Percentiles rank a stretch among this genome's conserved stretches.
phyloP scores from a whole-genome alignment of 2,113 vertebrate species.

The Tiliqua scincoides region DNA sequence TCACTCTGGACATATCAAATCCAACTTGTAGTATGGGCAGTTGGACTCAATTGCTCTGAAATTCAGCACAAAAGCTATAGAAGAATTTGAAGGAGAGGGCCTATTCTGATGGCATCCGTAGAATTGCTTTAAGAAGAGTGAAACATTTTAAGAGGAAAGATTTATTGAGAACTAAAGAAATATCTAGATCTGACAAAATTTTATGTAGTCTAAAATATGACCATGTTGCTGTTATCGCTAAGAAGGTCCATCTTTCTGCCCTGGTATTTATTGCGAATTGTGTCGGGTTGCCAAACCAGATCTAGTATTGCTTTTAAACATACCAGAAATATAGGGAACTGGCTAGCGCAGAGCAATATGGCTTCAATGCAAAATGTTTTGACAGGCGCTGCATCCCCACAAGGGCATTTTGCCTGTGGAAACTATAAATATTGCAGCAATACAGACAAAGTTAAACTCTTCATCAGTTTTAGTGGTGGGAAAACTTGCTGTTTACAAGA shows the following conservation, averaged over 20 bases:
- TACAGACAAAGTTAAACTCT: slow-evolving; percentile 13
- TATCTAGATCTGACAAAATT: slow-evolving; percentile 5
- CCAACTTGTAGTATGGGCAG: background rate
- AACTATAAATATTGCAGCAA: slow-evolving; percentile 23
- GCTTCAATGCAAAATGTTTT: slow-evolving; percentile 18
- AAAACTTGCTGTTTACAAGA: slow-evolving; percentile 1
- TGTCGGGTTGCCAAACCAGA: slow-evolving; percentile 4
- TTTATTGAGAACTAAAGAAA: background rate
- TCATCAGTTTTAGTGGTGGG: slow-evolving; percentile 20
- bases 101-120: background rate
- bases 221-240: background rate
- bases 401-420: slow-evolving; percentile 23
- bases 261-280: slow-evolving; percentile 5
- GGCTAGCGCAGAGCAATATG: background rate
- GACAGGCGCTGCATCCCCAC: slow-evolving; percentile 2
- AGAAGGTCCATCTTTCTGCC: slow-evolving; percentile 5
- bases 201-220: background rate
- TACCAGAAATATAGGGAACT: slow-evolving; percentile 7
- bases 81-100: background rate
- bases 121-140: slow-evolving; percentile 9
- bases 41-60: background rate
- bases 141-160: background rate
- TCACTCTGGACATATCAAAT: background rate
- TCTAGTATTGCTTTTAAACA: slow-evolving; percentile 12
- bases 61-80: background rate